A percentile compares a stretch with the other conserved stretches of the same genome.
phyloP scores from a whole-genome alignment of 1,140 invertebrate genomes.

The Drosophila triauraria region DNA sequence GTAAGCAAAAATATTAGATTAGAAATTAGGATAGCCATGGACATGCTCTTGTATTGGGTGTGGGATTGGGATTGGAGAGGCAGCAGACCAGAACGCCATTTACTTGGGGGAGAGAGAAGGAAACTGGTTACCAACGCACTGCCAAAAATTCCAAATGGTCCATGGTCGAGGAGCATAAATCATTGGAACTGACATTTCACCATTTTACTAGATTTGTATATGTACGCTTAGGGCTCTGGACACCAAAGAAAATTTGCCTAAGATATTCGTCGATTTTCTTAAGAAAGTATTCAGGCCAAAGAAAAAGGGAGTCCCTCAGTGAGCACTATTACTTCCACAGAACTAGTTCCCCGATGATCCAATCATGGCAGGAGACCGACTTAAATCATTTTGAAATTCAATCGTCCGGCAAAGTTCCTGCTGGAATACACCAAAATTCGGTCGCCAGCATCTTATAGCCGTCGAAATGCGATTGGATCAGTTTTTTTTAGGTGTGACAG shows the following conservation, averaged over 20 bases:
- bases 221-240: conserved; percentile 15
- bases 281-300: conserved; percentile 6
- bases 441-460: background rate
- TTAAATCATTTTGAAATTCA: conserved; percentile 83
- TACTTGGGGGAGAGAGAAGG: conserved; percentile 28
- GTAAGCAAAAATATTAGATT: conserved; percentile 82
- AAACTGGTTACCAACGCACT: conserved; percentile 54
- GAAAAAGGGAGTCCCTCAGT: background rate
- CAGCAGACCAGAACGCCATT: conserved; percentile 73
- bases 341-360: conserved; percentile 12
- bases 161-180: conserved; percentile 79
- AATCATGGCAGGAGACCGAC: conserved; percentile 28
- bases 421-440: conserved; percentile 12
- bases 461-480: too few species aligned
- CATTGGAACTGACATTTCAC: conserved; percentile 83
- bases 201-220: conserved; percentile 79
- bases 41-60: conserved; percentile 30
- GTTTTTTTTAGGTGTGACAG: too few species aligned
- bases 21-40: conserved; percentile 78
- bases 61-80: conserved; percentile 16
- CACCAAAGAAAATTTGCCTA: conserved; percentile 35
- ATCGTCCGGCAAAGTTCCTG: conserved; percentile 34
- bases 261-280: conserved; percentile 28
- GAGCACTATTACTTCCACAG: conserved; percentile 22
- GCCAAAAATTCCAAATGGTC: conserved; percentile 76